Evolutionary conservation across 2,797 vertebrate species (phyloP), one percentile per base, ranked within the genome.

Genomic region (Propithecus deckenii): DNA sequence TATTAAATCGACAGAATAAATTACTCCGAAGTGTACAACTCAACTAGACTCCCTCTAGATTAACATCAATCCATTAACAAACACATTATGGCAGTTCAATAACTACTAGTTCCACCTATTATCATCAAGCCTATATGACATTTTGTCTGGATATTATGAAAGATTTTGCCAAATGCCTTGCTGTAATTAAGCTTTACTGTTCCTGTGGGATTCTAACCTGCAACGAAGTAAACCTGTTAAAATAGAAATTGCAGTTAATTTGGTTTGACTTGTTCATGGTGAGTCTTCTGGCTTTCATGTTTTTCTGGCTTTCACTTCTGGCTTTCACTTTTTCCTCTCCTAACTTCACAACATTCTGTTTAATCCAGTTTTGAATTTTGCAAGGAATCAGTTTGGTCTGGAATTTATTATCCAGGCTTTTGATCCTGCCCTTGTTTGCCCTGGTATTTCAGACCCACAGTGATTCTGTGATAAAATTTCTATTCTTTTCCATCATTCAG

Each of bases 321-420:
- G 38, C 38, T 69, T 81, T 96, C 43, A 75, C 2, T 69, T 95
- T 74, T 74, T 69, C 84, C 52, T 83, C 74, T 86, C 48, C 46
- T 87, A 76, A 65, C 17, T 89, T 90, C 20, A 55, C 28, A 86
- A 46, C 28, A 55, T 78, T 92, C 23, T 75, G 18, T 83, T 78
- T 93, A 93, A 93, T 43, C 48, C 71, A 61, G 0, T 81, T 94
- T 94, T 83, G 35, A 91, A 78, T 95, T 95, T 89, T 94, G 18
- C 18, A 89, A 74, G 61, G 13, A 93, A 48, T 94, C 30, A 23
- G 2, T 67, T 85, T 88, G 80, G 14, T 89, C 12, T 86, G 15
- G 35, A 88, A 85, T 81, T 95, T 97, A 20, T 50, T n/a, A n/a
- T 25, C 55, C 32, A 46, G 4, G 38, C 69, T 95, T 84, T 91